phyloP scores from a whole-genome alignment of 2,113 vertebrate genomes.

The Cisticola juncidis region DNA sequence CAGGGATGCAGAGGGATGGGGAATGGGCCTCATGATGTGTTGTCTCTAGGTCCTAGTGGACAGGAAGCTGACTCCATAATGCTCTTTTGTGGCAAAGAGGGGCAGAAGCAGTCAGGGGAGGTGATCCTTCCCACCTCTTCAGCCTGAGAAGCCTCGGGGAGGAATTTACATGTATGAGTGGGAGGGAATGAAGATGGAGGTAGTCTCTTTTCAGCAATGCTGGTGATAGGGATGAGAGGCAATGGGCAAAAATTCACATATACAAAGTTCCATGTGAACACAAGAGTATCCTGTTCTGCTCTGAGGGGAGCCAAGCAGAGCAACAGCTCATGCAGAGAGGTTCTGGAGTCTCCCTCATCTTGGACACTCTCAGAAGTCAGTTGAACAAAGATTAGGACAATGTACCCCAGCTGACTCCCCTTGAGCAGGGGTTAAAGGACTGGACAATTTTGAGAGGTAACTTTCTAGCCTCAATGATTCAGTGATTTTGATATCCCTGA shows the following conservation, averaged over 20 bases:
- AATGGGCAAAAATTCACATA: background rate
- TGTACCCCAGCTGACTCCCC: too few species aligned
- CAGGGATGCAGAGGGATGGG: accelerated
- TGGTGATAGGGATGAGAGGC: background rate
- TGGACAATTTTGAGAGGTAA: background rate
- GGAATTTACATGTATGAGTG: background rate
- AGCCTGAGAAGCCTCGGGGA: background rate
- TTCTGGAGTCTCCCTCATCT: background rate
- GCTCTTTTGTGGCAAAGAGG: background rate
- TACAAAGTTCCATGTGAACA: background rate
- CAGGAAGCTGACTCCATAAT: background rate
- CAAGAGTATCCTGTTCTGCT: background rate
- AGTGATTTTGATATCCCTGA: background rate
- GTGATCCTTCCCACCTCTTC: background rate
- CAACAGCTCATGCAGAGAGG: background rate
- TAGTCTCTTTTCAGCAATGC: background rate
- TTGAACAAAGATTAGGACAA: background rate
- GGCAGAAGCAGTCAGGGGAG: background rate
- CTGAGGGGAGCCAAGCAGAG: background rate
- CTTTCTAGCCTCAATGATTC: background rate
- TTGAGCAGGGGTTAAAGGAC: background rate
- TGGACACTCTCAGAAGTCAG: background rate
- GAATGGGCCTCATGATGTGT: accelerated
- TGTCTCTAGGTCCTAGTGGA: background rate
- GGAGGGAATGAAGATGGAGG: background rate